Percentiles rank a stretch among this genome's conserved stretches.
Conservation (phyloP, 2,888 invertebrate genomes). For the Leptodirus hochenwartii region DNA sequence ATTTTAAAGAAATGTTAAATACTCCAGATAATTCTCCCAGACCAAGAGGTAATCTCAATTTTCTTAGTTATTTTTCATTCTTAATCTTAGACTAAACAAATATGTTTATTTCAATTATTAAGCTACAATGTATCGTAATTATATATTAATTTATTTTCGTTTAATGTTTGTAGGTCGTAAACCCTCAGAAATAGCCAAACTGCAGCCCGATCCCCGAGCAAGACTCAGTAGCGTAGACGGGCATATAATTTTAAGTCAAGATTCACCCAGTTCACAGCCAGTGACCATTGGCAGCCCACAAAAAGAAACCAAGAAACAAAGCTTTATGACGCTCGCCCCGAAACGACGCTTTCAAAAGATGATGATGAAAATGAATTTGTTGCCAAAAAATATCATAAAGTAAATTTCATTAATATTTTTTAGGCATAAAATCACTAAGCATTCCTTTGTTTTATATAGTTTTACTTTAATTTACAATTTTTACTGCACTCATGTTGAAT, state of each 20-base stretch:
- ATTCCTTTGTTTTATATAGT: conserved; percentile 6
- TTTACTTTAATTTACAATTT: neutral
- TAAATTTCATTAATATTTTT: too few species aligned
- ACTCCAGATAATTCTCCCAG: conserved; percentile 69
- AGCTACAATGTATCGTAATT: too few species aligned
- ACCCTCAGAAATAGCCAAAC: conserved; percentile 44
- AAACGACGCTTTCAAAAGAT: conserved; percentile 70
- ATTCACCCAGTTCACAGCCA: conserved; percentile 31
- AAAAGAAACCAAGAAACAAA: conserved; percentile 37
- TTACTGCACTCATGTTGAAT: too few species aligned
- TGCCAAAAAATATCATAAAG: conserved; percentile 62
- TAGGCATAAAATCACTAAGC: conserved; percentile 3
- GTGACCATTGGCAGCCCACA: conserved; percentile 43
- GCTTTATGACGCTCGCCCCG: conserved; percentile 80
- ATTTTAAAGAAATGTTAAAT: conserved; percentile 57
- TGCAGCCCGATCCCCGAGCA: conserved; percentile 51
- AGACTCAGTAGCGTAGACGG: conserved; percentile 63
- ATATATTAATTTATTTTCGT: neutral
- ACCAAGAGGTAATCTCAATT: too few species aligned
- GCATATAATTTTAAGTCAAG: conserved; percentile 20
- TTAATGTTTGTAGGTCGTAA: too few species aligned
- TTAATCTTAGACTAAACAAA: too few species aligned
- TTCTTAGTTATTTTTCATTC: too few species aligned
- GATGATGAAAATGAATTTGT: conserved; percentile 75
- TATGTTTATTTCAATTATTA: too few species aligned